Percentiles rank a stretch among this genome's conserved stretches.
phyloP scores from a whole-genome alignment of 1,140 invertebrate genomes.

The Steinernema feltiae region DNA sequence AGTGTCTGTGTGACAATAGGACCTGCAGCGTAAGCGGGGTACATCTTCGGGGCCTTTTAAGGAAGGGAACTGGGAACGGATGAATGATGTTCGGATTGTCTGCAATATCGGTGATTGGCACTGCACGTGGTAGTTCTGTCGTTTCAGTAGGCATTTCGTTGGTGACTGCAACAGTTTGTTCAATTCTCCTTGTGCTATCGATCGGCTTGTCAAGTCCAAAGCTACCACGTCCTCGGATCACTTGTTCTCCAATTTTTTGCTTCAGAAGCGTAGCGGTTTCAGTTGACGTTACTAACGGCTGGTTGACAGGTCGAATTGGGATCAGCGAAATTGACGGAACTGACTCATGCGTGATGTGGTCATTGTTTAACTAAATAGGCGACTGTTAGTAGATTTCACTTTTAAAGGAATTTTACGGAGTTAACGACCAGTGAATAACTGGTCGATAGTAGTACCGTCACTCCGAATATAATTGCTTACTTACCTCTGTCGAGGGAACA shows the following conservation, averaged over 20 bases:
- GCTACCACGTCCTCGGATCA: neutral
- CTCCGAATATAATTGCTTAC: neutral
- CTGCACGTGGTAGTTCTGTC: neutral
- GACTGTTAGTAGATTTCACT: no score
- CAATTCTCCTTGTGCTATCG: neutral
- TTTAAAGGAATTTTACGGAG: no score
- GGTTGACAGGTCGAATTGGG: neutral
- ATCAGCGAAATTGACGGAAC: neutral
- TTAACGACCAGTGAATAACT: no score
- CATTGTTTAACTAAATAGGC: neutral
- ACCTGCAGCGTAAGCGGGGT: conserved; percentile 37
- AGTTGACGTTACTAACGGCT: neutral
- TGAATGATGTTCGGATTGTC: conserved; percentile 49
- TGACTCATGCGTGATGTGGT: neutral
- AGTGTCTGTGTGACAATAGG: conserved; percentile 35
- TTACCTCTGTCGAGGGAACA: neutral
- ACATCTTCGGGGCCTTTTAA: conserved; percentile 44
- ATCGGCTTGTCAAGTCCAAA: neutral
- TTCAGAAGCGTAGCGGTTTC: neutral
- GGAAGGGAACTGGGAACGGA: conserved; percentile 55
- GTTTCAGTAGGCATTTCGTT: neutral
- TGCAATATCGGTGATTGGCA: conserved; percentile 24
- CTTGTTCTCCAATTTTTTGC: neutral
- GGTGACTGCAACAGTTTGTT: neutral
- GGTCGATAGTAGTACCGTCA: no score